Evolutionary conservation across 2,888 invertebrate genomes (phyloP).

Genomic region (Allophyes oxyacanthae): DNA sequence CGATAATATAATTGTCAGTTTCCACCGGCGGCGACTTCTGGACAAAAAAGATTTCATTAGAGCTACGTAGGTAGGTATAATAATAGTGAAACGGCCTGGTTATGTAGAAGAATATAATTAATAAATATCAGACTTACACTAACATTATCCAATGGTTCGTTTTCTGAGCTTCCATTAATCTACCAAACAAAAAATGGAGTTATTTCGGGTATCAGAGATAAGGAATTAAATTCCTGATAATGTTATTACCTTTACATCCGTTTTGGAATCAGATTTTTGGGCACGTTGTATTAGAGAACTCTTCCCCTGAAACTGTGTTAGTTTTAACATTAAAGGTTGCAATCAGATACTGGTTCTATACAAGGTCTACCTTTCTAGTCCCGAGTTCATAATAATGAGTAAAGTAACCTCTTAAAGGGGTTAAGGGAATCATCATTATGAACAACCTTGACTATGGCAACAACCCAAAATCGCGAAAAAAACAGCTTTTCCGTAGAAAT

Average conservation of each 20-base stretch:
- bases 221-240: neutral
- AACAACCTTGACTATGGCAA: too few relatives aligned
- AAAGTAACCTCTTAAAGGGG: too few relatives aligned
- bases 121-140: conserved; percentile 16
- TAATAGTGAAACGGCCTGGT: too few relatives aligned
- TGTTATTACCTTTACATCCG: conserved; percentile 50
- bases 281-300: conserved; percentile 32
- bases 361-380: too few relatives aligned
- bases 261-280: conserved; percentile 49
- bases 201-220: neutral
- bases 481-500: too few relatives aligned
- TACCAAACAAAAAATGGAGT: conserved; percentile 13
- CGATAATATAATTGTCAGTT: conserved; percentile 32
- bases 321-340: neutral
- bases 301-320: conserved; percentile 42
- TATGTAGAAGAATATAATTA: too few relatives aligned
- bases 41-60: neutral
- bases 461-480: too few relatives aligned
- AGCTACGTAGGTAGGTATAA: too few relatives aligned
- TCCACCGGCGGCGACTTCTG: conserved; percentile 34
- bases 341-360: neutral
- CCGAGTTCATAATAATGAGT: too few relatives aligned
- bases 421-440: too few relatives aligned
- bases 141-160: conserved; percentile 36
- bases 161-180: conserved; percentile 34